Evolutionary conservation across 2,888 invertebrate species (phyloP).

Genomic region (Alsophila aescularia): DNA sequence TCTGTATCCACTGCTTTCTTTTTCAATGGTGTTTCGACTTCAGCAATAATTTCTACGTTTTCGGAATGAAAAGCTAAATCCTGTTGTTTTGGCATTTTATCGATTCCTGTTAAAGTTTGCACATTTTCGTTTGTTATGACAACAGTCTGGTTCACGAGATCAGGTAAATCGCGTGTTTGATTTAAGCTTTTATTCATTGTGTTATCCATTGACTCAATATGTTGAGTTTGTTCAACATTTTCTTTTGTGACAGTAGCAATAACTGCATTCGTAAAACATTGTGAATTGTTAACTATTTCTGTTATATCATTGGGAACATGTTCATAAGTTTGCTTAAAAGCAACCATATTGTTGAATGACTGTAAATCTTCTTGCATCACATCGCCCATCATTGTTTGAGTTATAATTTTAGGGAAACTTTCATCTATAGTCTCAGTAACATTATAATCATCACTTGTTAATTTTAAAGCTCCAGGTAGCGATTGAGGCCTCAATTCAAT

Average conservation of each 20-base stretch:
- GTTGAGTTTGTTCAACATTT: conserved; percentile 1
- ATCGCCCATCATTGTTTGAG: conserved; percentile 1
- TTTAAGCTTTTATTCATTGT: conserved; percentile 32
- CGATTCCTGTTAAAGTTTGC: conserved; percentile 1
- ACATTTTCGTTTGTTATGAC: conserved; percentile 6
- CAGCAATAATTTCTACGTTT: neutral
- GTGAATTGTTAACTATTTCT: conserved; percentile 19
- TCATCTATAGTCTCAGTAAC: conserved; percentile 4
- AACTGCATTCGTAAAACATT: neutral
- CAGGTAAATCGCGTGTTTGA: conserved; percentile 39
- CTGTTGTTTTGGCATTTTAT: conserved; percentile 41
- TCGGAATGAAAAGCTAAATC: neutral
- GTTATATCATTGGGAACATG: conserved; percentile 13
- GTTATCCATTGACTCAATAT: conserved; percentile 31
- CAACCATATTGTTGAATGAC: neutral
- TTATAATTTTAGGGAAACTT: neutral
- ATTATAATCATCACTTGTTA: conserved; percentile 7
- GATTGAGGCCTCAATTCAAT: neutral
- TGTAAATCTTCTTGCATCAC: neutral
- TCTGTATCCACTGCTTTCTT: neutral
- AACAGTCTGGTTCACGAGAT: conserved; percentile 43
- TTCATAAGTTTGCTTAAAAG: conserved; percentile 14
- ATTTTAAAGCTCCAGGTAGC: neutral
- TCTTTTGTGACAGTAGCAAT: neutral
- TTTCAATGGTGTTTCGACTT: neutral